A percentile compares a stretch with the other conserved stretches of the same genome.
phyloP scores from a whole-genome alignment of 2,888 invertebrate species.

The Petrolisthes manimaculis region DNA sequence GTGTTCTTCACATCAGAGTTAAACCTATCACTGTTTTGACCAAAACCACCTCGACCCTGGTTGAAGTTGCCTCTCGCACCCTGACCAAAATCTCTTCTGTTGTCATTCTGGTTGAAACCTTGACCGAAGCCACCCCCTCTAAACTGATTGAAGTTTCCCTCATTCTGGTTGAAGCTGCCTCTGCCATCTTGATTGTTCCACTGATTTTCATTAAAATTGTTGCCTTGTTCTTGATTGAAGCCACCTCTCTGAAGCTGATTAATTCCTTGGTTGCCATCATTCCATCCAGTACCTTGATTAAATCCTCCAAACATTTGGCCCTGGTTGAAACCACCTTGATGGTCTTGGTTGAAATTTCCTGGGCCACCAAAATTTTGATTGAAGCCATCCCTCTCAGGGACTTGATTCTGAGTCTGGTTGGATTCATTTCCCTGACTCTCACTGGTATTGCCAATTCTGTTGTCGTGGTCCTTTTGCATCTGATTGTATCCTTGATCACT shows the following conservation, averaged over 20 bases:
- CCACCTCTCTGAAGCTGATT: not conserved
- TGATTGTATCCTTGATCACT: not conserved
- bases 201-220: not conserved
- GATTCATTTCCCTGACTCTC: not conserved
- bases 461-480: not conserved
- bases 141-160: not conserved
- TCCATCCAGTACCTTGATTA: not conserved
- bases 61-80: slow-evolving; percentile 21
- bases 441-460: not conserved
- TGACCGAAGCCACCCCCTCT: not conserved
- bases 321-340: not conserved
- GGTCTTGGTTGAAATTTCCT: not conserved
- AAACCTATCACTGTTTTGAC: not conserved
- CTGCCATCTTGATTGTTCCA: not conserved
- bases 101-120: not conserved
- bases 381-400: not conserved
- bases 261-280: not conserved
- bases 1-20: not conserved
- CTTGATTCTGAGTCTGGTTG: not conserved
- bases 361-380: slow-evolving; percentile 12
- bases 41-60: slow-evolving; percentile 17
- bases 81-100: not conserved
- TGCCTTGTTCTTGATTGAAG: not conserved
- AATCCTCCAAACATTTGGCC: slow-evolving; percentile 6
- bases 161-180: slow-evolving; percentile 6